These are phyloP conservation scores for Isurus oxyrinchus DNA, from an alignment of 2,113 vertebrate genomes.

Conservation along the genomic window DNA sequence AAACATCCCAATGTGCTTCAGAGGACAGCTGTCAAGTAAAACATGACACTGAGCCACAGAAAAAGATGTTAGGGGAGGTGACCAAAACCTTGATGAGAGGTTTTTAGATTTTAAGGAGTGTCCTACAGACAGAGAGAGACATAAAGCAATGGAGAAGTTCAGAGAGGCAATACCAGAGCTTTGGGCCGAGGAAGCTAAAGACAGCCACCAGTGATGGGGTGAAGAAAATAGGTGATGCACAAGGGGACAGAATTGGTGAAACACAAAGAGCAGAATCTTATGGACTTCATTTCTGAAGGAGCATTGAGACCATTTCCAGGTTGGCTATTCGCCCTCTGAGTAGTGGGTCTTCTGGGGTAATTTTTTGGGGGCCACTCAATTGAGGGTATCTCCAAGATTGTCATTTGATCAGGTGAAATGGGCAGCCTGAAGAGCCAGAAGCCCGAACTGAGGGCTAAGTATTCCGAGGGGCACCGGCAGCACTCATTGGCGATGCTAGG, in stretches of 20 bases:
- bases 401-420: too few relatives aligned
- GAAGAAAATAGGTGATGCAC: neutral
- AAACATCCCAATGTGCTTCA: neutral
- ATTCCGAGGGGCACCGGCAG: too few relatives aligned
- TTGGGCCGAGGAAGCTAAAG: neutral
- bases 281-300: too few relatives aligned
- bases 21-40: neutral
- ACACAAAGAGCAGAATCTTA: neutral
- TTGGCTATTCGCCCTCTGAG: too few relatives aligned
- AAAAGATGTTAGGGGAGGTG: neutral
- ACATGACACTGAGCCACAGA: neutral
- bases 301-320: too few relatives aligned
- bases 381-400: too few relatives aligned
- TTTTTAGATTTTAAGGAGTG: neutral
- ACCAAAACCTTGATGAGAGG: neutral
- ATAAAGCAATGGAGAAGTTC: neutral
- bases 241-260: neutral
- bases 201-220: neutral
- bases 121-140: neutral
- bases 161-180: neutral
- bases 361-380: too few relatives aligned
- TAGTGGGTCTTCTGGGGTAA: too few relatives aligned
- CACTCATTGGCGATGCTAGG: too few relatives aligned
- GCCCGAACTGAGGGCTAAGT: too few relatives aligned
- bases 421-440: too few relatives aligned